Evolutionary conservation across 2,797 vertebrate genomes (phyloP), one percentile per base, ranked within the genome.

Genomic region (Austrolebias charrua): DNA sequence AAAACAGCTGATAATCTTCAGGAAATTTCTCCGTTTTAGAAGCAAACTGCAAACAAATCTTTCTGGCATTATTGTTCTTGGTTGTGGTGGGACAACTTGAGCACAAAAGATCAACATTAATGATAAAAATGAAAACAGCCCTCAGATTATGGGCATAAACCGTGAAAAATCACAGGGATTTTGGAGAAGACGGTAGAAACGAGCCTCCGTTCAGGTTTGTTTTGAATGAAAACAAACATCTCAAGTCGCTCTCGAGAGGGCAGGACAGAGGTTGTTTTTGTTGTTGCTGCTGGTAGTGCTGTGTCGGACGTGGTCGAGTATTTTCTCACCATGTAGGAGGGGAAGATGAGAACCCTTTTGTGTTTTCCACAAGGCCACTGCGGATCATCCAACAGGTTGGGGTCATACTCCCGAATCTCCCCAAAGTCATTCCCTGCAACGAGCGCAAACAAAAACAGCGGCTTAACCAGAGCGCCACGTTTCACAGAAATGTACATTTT

Each of bases 351-450:
- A 76, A 99, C 97, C 68, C 98, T 86, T 82, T 99, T 99, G 88
- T 99, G 97, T 86, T 99, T 99, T 74, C 98, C 98, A 79, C 97
- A 99, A 6, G 97, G 97, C 98, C 98, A 99, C 86, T 98, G 98
- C 0, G 98, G 98, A 89, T 99, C 97, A 54, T 99, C 98, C 90
- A 99, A 89, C 76, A 99, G 95, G 82, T 99, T 97, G 35, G 98
- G 98, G 89, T 99, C 95, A 0, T 99, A 99, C 68, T 98, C 98
- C 44, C 92, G 88, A 55, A 95, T 93, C 80, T 99, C 98, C 75
- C 91, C 95, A 66, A 95, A 80, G 76, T 98, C 96, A 1, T 95
- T 99, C 77, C 97, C 98, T 99, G 78, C 13, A 50, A 85, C 20
- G 56, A 78, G 43, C 35, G 18, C 6, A 45, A 56, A 45, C 63